Evolutionary conservation across 2,888 invertebrate genomes (phyloP), one percentile per base, ranked within the genome.

Genomic region (Spilarctia lutea): DNA sequence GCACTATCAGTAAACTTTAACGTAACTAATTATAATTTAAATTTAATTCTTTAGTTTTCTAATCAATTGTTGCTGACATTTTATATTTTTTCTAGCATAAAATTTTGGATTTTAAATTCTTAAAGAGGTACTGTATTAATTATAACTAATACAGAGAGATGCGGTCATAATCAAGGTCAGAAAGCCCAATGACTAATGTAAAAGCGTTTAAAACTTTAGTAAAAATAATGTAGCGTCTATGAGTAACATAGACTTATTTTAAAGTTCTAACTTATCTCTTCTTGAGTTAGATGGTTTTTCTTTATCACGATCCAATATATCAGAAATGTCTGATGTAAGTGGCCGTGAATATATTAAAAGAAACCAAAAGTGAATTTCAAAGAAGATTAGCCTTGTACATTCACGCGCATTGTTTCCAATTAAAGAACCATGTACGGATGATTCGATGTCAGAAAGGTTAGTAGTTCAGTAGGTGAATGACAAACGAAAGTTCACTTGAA

Each of bases 391-490:
- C 85, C 85, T 85, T 84, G 85, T 45, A 75, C 48, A 45, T n/a
- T 78, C 74, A 63, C 74, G 68, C 74, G 74, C 74, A 77, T 80
- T 78, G 76, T 80, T 80, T 78, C 39, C 73, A 84, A 81, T 84
- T 80, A 79, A 80, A 75, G 77, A 77, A 30, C 79, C 79, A 76
- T 80, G 78, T 76, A 74, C 70, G 76, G 79, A 75, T 78, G 74
- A 78, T 70, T 48, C 70, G 65, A 78, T 80, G 68, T 74, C 73
- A 45, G 75, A 71, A 60, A 83, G 78, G 76, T 80, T 79, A 79
- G 68, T 75, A 78, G 85, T 81, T 82, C 81, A 86, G 78, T 83
- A 80, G 81, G 86, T 87, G 83, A 88, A 86, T 86, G 88, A 69
- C 83, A 73, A 79, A 80, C 56, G 82, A 85, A 86, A 88, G 85